Base-by-base conservation (phyloP, 2,888 invertebrate species). In the Candidula unifasciata region DNA sequence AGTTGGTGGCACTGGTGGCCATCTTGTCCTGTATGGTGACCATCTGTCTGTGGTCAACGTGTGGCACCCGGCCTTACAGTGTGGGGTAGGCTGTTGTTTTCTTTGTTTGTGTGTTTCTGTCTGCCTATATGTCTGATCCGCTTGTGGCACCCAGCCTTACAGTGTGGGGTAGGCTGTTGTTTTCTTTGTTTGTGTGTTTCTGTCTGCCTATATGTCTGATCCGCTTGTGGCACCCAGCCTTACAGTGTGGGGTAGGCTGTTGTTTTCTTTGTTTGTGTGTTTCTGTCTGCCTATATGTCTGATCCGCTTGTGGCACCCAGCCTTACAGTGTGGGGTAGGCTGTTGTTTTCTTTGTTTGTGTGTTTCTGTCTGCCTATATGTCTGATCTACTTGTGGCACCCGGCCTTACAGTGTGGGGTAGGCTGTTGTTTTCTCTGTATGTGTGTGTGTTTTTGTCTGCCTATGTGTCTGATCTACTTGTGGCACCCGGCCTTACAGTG, bases 11-110 rank as follows among this genome's bases (percentile, higher is more conserved):
- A 2, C 80, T 74, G 27, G 71, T 87, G 52, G 85, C 80, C 57
- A 68, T 86, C 16, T 57, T 84, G 27, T 88, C 87, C 30, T 71
- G 85, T n/a, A 81, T 88, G 74, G 76, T 88, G 74, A 84, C 88
- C 33, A 82, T 84, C 80, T 87, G 87, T 74, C 83, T 88, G 60
- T 88, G 87, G 87, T 85, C 86, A 37, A 80, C 84, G 33, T 88
- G 88, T 80, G 82, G 82, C 37, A 80, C 52, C 8, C 52, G 35
- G 10, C 54, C 66, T 6, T 54, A 52, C 35, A 74, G 33, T n/a
- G 18, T 54, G 30, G 83, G 77, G 83, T 83, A 78, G n/a, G 77
- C 44, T 44, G 44, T 44, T 44, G 44, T 44, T n/a, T n/a, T n/a
- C n/a, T n/a, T n/a, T n/a, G n/a, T n/a, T n/a, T n/a, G n/a, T n/a